Percentiles rank a stretch among this genome's conserved stretches.
Evolutionary conservation across 2,113 vertebrate species (phyloP).

Genomic region (Pteropus alecto): DNA sequence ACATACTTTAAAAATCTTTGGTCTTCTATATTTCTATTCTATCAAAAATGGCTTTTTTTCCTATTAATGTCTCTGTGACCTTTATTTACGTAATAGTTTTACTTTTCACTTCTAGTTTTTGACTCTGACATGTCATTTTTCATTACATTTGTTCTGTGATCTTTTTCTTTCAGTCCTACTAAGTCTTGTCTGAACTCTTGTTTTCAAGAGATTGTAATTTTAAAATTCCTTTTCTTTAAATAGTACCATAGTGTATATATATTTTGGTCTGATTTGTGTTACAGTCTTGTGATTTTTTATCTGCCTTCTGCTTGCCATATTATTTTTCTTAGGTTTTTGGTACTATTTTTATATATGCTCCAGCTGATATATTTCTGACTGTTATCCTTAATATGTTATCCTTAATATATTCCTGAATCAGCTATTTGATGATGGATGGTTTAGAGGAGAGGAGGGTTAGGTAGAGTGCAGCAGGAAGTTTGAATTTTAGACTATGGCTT

Average conservation of each 20-base stretch:
- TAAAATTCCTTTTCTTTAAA: neutral
- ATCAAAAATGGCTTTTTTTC: neutral
- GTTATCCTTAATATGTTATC: neutral
- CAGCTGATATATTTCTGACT: neutral
- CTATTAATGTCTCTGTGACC: neutral
- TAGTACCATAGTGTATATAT: neutral
- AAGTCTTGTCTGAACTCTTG: neutral
- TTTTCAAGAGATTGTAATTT: neutral
- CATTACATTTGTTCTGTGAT: neutral
- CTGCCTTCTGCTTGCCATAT: neutral
- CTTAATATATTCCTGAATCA: neutral
- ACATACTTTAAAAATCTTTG: neutral
- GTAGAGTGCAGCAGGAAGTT: neutral
- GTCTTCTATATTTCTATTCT: neutral
- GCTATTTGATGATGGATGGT: neutral
- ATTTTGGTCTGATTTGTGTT: neutral
- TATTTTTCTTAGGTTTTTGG: constrained; percentile 3
- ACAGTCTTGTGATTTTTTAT: neutral
- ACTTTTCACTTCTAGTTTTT: neutral
- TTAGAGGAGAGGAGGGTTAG: neutral
- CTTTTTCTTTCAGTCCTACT: neutral
- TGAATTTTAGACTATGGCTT: neutral
- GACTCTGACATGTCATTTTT: neutral
- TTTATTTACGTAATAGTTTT: neutral
- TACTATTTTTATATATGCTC: neutral